Percentiles rank a stretch among this genome's conserved stretches.
Conservation (phyloP, 1,140 invertebrate genomes). For the Hormaphis cornu region DNA sequence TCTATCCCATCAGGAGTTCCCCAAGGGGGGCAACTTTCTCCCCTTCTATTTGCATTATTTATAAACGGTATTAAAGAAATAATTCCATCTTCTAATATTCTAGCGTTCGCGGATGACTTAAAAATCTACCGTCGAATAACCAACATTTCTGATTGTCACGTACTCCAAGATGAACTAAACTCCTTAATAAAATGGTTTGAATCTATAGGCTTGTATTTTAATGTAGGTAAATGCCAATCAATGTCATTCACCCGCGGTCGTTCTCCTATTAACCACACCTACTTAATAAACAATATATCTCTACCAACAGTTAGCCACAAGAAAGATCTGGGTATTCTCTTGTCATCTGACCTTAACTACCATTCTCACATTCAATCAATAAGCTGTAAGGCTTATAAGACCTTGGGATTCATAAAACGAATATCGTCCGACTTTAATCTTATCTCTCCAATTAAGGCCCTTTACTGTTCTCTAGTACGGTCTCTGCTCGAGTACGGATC, state of each 20-base stretch:
- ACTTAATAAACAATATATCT: not conserved
- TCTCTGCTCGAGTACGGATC: not conserved
- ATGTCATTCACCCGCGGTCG: conserved; percentile 4
- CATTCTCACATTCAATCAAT: not conserved
- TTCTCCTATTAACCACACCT: not conserved
- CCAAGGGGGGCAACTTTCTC: conserved; percentile 39
- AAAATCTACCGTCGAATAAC: not conserved
- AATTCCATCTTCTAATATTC: conserved; percentile 35
- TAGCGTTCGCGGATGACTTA: conserved; percentile 37
- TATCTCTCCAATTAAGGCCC: not conserved
- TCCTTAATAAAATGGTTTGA: not conserved
- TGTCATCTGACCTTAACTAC: not conserved
- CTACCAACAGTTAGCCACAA: not conserved
- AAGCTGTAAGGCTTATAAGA: not conserved
- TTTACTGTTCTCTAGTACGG: not conserved
- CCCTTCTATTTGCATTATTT: conserved; percentile 39
- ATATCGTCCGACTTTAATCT: not conserved
- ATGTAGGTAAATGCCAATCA: not conserved
- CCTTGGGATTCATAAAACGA: too few species aligned
- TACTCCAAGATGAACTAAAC: conserved; percentile 32
- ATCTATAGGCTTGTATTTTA: not conserved
- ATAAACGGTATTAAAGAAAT: conserved; percentile 38
- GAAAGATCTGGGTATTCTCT: not conserved
- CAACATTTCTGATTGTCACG: not conserved
- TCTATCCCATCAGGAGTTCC: conserved; percentile 36